A percentile compares a stretch with the other conserved stretches of the same genome.
phyloP scores from a whole-genome alignment of 2,888 invertebrate species.

The Antheraea assamensis region DNA sequence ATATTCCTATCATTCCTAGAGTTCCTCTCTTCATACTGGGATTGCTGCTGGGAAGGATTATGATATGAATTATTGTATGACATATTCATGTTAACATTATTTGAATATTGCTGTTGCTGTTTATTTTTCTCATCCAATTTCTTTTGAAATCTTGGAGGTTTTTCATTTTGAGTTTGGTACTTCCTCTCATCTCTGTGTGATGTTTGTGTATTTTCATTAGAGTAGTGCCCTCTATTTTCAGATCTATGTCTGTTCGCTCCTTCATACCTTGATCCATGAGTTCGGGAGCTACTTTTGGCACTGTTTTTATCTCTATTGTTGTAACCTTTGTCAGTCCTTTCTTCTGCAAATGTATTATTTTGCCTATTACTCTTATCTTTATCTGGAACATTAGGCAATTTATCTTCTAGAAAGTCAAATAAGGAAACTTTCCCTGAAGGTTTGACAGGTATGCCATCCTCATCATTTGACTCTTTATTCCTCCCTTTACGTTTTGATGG shows the following conservation, averaged over 20 bases:
- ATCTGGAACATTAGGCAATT: slow-evolving; percentile 84
- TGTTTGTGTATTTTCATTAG: slow-evolving; percentile 61
- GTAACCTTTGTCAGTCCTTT: slow-evolving; percentile 60
- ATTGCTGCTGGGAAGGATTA: slow-evolving; percentile 44
- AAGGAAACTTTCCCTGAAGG: slow-evolving; percentile 91
- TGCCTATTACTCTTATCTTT: slow-evolving; percentile 63
- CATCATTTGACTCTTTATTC: slow-evolving; percentile 74
- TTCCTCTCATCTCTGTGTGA: slow-evolving; percentile 67
- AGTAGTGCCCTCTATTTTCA: slow-evolving; percentile 63
- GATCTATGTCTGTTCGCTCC: slow-evolving; percentile 54
- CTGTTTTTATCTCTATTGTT: slow-evolving; percentile 61
- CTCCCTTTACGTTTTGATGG: slow-evolving; percentile 74
- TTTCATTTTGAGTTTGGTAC: slow-evolving; percentile 75
- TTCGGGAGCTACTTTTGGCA: slow-evolving; percentile 58
- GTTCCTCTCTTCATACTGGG: slow-evolving; percentile 60
- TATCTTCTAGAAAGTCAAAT: slow-evolving; percentile 92
- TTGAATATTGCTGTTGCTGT: slow-evolving; percentile 48
- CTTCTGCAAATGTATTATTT: slow-evolving; percentile 54
- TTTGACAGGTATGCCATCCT: slow-evolving; percentile 84
- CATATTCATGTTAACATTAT: slow-evolving; percentile 42
- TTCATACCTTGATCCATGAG: slow-evolving; percentile 64
- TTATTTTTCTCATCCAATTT: slow-evolving; percentile 77
- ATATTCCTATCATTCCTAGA: slow-evolving; percentile 55
- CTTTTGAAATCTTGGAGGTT: slow-evolving; percentile 84
- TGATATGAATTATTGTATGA: slow-evolving; percentile 62